phyloP scores from a whole-genome alignment of 1,140 invertebrate species.

The Maconellicoccus hirsutus region DNA sequence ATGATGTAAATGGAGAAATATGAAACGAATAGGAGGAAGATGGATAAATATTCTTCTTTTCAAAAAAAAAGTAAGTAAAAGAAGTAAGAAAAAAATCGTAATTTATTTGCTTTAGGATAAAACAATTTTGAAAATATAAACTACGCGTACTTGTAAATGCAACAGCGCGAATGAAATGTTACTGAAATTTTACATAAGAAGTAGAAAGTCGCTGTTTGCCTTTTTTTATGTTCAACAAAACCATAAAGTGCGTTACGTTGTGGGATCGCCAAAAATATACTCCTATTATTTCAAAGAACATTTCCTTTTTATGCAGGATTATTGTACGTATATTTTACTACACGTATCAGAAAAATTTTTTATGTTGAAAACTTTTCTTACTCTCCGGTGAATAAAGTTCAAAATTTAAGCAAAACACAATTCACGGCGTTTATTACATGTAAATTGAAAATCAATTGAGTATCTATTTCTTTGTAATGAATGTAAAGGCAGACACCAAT shows the following conservation, averaged over 20 bases:
- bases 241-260: neutral
- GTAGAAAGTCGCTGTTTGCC: neutral
- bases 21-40: neutral
- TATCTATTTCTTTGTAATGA: neutral
- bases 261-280: neutral
- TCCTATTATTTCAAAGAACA: neutral
- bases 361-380: conserved; percentile 6
- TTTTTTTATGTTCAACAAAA: neutral
- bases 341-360: neutral
- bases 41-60: neutral
- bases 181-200: neutral
- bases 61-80: neutral
- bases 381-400: conserved; percentile 2
- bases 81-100: neutral
- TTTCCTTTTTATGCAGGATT: neutral
- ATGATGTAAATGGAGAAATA: neutral
- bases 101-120: neutral
- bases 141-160: conserved; percentile 7
- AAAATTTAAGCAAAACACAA: neutral
- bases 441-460: neutral
- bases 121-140: neutral
- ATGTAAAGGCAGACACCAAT: neutral
- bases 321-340: conserved; percentile 5
- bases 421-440: neutral
- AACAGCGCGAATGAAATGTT: conserved; percentile 7